phyloP scores from a whole-genome alignment of 2,797 vertebrate genomes.

The Orientallactaga sibirica region DNA sequence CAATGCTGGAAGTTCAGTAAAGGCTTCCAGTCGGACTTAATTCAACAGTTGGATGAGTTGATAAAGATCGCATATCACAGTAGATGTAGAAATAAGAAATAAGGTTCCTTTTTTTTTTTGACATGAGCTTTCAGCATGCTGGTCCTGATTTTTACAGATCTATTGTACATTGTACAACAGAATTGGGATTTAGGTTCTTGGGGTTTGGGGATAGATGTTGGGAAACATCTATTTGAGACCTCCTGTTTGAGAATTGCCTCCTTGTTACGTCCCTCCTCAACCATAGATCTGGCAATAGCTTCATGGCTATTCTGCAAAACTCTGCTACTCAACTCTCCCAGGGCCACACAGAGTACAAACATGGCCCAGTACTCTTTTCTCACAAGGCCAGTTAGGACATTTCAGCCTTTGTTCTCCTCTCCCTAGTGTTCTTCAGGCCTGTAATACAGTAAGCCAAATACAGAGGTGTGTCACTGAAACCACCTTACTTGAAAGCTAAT shows the following conservation, averaged over 20 bases:
- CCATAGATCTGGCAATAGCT: slow-evolving; percentile 10
- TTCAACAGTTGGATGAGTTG: slow-evolving; percentile 8
- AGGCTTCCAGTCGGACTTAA: slow-evolving; percentile 36
- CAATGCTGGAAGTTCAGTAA: slow-evolving; percentile 4
- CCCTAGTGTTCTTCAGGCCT: background rate
- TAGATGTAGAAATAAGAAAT: slow-evolving; percentile 7
- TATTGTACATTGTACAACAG: background rate
- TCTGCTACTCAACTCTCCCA: background rate
- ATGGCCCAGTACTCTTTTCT: background rate
- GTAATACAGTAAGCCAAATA: slow-evolving; percentile 13
- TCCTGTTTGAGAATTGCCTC: slow-evolving; percentile 8
- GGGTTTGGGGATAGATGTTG: background rate
- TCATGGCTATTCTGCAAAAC: background rate
- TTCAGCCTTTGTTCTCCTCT: slow-evolving; percentile 33
- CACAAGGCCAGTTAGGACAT: background rate
- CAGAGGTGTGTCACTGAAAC: slow-evolving; percentile 10
- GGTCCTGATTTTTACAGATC: background rate
- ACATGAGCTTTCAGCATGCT: background rate
- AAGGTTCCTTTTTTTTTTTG: background rate
- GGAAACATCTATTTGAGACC: slow-evolving; percentile 30
- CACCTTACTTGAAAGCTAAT: slow-evolving; percentile 26
- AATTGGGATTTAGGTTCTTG: background rate
- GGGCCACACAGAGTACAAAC: background rate
- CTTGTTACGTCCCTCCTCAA: background rate
- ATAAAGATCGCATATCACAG: background rate